Percentiles rank a stretch among this genome's conserved stretches.
Evolutionary conservation across 2,888 invertebrate genomes (phyloP).

Genomic region (Hydriomena furcata): DNA sequence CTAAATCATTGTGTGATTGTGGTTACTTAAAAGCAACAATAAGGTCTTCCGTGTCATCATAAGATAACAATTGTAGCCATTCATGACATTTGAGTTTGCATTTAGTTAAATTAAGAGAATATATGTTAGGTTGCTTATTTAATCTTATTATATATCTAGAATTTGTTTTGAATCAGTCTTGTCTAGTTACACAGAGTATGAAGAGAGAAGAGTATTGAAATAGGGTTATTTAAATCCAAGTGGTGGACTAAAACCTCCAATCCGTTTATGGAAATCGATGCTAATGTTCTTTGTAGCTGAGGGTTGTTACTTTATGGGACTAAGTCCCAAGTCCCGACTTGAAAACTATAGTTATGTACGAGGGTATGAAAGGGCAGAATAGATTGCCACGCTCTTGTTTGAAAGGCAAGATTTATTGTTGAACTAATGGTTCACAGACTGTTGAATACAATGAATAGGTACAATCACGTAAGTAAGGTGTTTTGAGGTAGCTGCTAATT

Average conservation of each 20-base stretch:
- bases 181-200: constrained; percentile 26
- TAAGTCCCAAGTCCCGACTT: constrained; percentile 24
- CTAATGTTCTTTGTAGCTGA: constrained; percentile 55
- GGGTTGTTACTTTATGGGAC: constrained; percentile 39
- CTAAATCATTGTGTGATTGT: too few relatives aligned
- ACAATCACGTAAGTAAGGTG: constrained; percentile 13
- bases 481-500: too few relatives aligned
- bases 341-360: constrained; percentile 23
- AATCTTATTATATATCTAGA: too few relatives aligned
- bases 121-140: too few relatives aligned
- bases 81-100: too few relatives aligned
- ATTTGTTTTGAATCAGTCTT: constrained; percentile 39
- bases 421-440: constrained; percentile 26
- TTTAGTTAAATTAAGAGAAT: too few relatives aligned
- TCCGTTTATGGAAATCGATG: constrained; percentile 73
- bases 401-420: constrained; percentile 28
- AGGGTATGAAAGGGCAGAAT: constrained; percentile 26
- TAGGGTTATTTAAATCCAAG: constrained; percentile 67
- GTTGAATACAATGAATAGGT: constrained; percentile 24
- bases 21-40: too few relatives aligned
- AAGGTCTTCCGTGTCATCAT: too few relatives aligned
- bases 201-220: too few relatives aligned
- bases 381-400: constrained; percentile 23
- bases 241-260: constrained; percentile 63
- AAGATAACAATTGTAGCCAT: too few relatives aligned